These are phyloP conservation scores for Antheraea assamensis DNA, from an alignment of 2,888 invertebrate species.

Conservation along the genomic window DNA sequence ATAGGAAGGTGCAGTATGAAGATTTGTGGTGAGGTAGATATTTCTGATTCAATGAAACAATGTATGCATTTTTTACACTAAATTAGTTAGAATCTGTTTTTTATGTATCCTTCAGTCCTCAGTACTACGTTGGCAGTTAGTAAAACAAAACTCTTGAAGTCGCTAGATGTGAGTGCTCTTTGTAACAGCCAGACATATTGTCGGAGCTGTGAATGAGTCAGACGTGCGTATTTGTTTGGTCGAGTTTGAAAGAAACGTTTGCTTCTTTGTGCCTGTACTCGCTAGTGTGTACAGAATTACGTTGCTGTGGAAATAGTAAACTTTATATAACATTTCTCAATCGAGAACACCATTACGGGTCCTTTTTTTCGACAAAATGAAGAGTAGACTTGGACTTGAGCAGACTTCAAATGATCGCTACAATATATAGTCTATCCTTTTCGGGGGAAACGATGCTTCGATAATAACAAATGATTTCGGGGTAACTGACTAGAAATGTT, in stretches of 20 bases:
- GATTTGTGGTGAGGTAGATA: neutral
- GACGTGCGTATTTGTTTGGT: neutral
- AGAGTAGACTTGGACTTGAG: neutral
- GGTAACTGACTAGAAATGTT: neutral
- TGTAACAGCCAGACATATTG: slow-evolving; percentile 9
- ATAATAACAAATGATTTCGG: neutral
- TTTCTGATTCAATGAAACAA: neutral
- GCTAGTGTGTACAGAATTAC: neutral
- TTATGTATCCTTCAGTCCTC: neutral
- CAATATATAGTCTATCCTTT: neutral
- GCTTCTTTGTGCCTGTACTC: neutral
- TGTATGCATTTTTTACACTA: neutral
- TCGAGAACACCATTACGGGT: neutral
- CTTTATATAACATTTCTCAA: neutral
- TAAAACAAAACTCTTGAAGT: neutral
- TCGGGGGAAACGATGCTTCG: neutral
- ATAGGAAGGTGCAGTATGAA: too few relatives aligned
- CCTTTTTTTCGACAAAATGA: neutral
- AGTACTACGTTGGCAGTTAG: neutral
- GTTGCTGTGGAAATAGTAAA: neutral
- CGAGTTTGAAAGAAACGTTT: neutral
- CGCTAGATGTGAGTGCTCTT: neutral
- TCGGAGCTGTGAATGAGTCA: neutral
- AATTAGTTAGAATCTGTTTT: neutral
- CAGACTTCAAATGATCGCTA: neutral